A percentile compares a stretch with the other conserved stretches of the same genome.
phyloP scores from a whole-genome alignment of 2,888 invertebrate genomes.

The Cryptus armator region DNA sequence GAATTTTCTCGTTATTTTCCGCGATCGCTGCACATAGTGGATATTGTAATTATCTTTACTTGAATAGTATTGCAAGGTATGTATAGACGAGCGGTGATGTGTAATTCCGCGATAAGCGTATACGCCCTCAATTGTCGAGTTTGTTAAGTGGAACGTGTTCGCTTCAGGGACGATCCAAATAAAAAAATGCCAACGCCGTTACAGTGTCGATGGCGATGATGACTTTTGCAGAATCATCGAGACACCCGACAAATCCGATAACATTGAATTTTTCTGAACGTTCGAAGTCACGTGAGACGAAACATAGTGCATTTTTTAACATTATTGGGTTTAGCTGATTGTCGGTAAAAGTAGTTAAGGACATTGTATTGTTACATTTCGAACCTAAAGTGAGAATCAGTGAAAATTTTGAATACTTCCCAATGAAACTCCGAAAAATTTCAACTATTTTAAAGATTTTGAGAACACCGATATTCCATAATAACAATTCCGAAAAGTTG shows the following conservation, averaged over 20 bases:
- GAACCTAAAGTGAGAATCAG: too few relatives aligned
- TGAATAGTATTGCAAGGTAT: too few relatives aligned
- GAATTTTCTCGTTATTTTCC: background rate
- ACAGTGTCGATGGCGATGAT: background rate
- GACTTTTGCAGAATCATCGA: background rate
- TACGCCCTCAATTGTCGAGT: constrained; percentile 17
- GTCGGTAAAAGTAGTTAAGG: too few relatives aligned
- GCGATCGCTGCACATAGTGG: background rate
- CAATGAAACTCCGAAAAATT: too few relatives aligned
- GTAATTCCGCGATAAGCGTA: constrained; percentile 23
- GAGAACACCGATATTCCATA: too few relatives aligned
- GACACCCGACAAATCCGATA: background rate
- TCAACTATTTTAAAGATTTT: too few relatives aligned
- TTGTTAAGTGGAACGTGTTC: constrained; percentile 1
- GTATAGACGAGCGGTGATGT: constrained; percentile 19
- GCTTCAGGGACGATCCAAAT: background rate
- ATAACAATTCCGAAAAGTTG: too few relatives aligned
- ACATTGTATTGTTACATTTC: too few relatives aligned
- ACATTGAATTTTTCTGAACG: background rate
- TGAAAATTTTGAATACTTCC: too few relatives aligned
- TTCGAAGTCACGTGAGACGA: too few relatives aligned
- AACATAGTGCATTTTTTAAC: too few relatives aligned
- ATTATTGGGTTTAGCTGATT: too few relatives aligned
- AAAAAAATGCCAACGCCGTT: background rate
- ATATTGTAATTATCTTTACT: constrained; percentile 7